phyloP scores from a whole-genome alignment of 1,140 invertebrate species.

The Drosophila sproati region DNA sequence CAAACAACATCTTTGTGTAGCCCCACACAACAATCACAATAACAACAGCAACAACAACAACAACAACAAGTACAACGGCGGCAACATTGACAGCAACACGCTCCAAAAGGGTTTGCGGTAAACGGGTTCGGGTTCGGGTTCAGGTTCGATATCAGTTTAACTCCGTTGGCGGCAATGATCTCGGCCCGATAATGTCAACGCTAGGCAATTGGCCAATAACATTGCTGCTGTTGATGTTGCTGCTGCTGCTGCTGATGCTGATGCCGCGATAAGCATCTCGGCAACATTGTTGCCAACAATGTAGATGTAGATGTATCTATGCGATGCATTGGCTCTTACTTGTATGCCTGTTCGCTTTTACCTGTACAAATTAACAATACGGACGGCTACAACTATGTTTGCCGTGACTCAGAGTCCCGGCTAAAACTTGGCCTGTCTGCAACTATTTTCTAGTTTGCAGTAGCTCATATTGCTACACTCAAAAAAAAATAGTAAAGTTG shows the following conservation, averaged over 20 bases:
- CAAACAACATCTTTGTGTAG: slow-evolving; percentile 77
- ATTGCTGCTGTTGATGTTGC: slow-evolving; percentile 61
- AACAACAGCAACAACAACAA: background rate
- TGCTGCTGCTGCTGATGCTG: slow-evolving; percentile 28
- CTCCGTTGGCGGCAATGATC: slow-evolving; percentile 75
- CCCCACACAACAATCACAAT: slow-evolving; percentile 8
- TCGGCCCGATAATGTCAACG: slow-evolving; percentile 76
- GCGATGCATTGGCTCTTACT: slow-evolving; percentile 36
- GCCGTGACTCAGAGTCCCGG: slow-evolving; percentile 43
- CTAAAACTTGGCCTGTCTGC: slow-evolving; percentile 7
- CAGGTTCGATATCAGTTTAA: slow-evolving; percentile 29
- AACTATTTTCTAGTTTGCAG: slow-evolving; percentile 7
- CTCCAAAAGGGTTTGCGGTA: slow-evolving; percentile 51
- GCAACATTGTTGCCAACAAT: slow-evolving; percentile 74
- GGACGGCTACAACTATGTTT: slow-evolving; percentile 46
- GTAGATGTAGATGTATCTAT: slow-evolving; percentile 71
- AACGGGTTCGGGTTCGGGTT: slow-evolving; percentile 38
- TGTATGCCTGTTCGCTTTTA: slow-evolving; percentile 18
- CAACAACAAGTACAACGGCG: slow-evolving; percentile 18
- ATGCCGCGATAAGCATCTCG: slow-evolving; percentile 67
- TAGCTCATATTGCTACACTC: slow-evolving; percentile 58
- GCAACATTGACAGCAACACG: slow-evolving; percentile 80
- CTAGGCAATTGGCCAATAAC: slow-evolving; percentile 83
- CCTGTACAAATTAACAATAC: slow-evolving; percentile 78
- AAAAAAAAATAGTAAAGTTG: slow-evolving; percentile 29